phyloP scores from a whole-genome alignment of 2,113 vertebrate species.

The Muntiacus reevesi region DNA sequence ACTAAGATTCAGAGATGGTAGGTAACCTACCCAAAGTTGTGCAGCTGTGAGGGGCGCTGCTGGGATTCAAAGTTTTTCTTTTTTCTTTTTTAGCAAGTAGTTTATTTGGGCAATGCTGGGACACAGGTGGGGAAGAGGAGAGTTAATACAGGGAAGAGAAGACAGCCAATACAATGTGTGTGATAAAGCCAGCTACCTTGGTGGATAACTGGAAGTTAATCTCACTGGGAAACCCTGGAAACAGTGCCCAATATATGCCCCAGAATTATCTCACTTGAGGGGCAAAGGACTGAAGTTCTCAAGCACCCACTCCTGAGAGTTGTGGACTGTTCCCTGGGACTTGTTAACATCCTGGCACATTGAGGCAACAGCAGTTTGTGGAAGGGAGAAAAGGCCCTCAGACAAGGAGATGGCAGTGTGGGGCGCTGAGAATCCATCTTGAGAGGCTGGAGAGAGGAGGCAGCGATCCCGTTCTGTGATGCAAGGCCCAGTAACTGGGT shows the following conservation, averaged over 20 bases:
- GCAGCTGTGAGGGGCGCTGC: neutral
- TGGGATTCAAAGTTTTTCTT: neutral
- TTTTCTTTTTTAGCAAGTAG: neutral
- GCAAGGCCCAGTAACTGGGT: neutral
- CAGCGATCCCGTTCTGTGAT: neutral
- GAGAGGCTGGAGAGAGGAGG: neutral
- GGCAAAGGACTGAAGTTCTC: neutral
- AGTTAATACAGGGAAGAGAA: neutral
- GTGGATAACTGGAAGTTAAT: too few relatives aligned
- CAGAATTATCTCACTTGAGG: neutral
- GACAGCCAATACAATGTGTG: neutral
- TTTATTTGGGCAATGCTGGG: neutral
- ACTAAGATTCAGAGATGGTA: neutral
- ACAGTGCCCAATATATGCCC: neutral
- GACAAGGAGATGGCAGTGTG: fast-evolving
- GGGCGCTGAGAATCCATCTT: neutral
- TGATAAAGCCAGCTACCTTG: neutral
- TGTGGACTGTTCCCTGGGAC: neutral
- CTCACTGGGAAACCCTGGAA: neutral
- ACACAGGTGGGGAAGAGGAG: neutral
- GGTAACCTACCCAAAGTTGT: neutral
- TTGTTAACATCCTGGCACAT: neutral
- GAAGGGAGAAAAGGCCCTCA: neutral
- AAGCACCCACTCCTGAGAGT: neutral
- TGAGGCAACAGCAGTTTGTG: neutral